A percentile compares a stretch with the other conserved stretches of the same genome.
These are phyloP conservation scores for Diadumene lineata DNA, from an alignment of 92 coral and sea anemone species.

Conservation along the genomic window DNA sequence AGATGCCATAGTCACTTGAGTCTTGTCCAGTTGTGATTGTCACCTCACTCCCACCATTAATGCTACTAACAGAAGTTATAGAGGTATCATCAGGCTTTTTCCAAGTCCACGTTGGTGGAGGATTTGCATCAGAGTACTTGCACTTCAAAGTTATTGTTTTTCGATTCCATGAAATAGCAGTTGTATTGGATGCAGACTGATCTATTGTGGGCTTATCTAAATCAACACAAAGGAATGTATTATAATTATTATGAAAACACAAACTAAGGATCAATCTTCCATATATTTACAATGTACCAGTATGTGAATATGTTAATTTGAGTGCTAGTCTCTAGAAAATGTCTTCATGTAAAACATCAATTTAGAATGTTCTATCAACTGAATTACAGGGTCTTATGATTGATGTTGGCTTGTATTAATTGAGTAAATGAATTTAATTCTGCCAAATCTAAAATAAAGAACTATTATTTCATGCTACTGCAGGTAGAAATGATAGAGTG, in stretches of 20 bases:
- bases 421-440: too few relatives aligned
- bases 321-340: too few relatives aligned
- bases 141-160: neutral
- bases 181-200: neutral
- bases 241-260: neutral
- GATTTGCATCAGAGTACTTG: neutral
- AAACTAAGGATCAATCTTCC: too few relatives aligned
- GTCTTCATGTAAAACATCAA: too few relatives aligned
- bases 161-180: neutral
- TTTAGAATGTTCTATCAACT: too few relatives aligned
- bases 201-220: constrained; percentile 13
- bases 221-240: neutral
- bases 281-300: too few relatives aligned
- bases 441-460: too few relatives aligned
- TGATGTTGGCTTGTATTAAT: too few relatives aligned
- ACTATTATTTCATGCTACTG: too few relatives aligned
- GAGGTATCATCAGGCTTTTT: neutral
- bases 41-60: constrained; percentile 3
- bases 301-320: too few relatives aligned
- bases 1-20: constrained; percentile 18
- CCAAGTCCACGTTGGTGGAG: constrained; percentile 13
- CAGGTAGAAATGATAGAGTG: too few relatives aligned
- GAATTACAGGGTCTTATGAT: too few relatives aligned
- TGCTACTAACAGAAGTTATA: neutral
- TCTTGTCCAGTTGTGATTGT: neutral